Base-by-base conservation (phyloP, 2,113 vertebrate genomes). In the Ptychochromis oligacanthus region DNA sequence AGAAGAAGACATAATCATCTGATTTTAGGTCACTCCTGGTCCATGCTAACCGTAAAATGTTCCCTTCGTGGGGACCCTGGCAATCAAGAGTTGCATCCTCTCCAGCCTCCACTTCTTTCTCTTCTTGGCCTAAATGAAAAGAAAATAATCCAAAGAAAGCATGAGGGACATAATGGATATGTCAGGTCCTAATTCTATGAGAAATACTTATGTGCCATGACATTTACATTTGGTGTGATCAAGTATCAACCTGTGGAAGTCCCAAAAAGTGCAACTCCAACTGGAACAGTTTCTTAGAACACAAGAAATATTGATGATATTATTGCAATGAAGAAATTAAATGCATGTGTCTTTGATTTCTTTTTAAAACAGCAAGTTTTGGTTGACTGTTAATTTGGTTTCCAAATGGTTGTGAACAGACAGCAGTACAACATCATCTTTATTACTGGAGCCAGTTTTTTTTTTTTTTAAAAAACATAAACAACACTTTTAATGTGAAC, bases 81-180 rank as follows among this genome's bases (percentile, higher is more conserved):
- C 60, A 62, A 18, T 36, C 31, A n/a, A 62, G 60, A 62, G 34
- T n/a, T n/a, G 34, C 60, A 38, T n/a, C 34, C 7, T 2, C 3
- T 62, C 18, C 60, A 62, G 0, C 31, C 60, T 62, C 60, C 34
- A 62, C 60, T 4, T 36, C 34, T 36, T 20, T 31, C 0, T 61
- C 59, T 36, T n/a, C 59, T 61, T 61, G 59, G 18, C 59, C 31
- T 61, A 7, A 61, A 13, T 28, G 0, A 5, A 60, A 60, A 11
- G 55, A 60, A 61, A 28, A 61, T 0, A 61, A 61, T 1, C 0
- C 18, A 2, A 31, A 13, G 5, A 18, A 61, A 61, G 59, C 5
- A 61, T 61, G 59, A 0, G 20, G 18, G 1, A 61, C 14, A n/a
- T n/a, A n/a, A 34, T 34, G 31, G 28, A 20, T 61, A n/a, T 0